phyloP scores from a whole-genome alignment of 2,888 invertebrate species.

The Tipula confusa region DNA sequence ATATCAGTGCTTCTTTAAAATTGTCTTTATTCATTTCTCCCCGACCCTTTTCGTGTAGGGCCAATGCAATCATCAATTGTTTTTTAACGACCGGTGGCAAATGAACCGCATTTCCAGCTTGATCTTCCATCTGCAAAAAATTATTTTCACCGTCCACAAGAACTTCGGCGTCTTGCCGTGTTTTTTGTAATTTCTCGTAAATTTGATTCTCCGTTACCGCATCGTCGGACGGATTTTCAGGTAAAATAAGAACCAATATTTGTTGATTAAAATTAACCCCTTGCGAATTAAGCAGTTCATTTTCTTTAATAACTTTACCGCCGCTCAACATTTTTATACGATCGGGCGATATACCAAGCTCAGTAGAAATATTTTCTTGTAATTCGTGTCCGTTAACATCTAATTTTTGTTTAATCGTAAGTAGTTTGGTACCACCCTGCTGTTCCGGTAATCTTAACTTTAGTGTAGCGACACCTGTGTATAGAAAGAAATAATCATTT shows the following conservation, averaged over 20 bases:
- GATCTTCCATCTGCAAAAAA: slow-evolving; percentile 61
- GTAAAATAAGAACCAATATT: slow-evolving; percentile 60
- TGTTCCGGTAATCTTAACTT: slow-evolving; percentile 61
- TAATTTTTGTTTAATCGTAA: slow-evolving; percentile 57
- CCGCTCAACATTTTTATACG: slow-evolving; percentile 61
- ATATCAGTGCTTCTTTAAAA: slow-evolving; percentile 65
- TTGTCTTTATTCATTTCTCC: slow-evolving; percentile 61
- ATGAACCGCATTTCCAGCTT: slow-evolving; percentile 67
- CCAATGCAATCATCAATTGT: slow-evolving; percentile 69
- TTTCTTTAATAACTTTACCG: slow-evolving; percentile 60
- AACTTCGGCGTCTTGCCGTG: slow-evolving; percentile 55
- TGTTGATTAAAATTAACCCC: slow-evolving; percentile 65
- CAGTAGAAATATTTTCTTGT: slow-evolving; percentile 53
- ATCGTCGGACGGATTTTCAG: slow-evolving; percentile 48
- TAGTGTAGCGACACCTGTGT: slow-evolving; percentile 63
- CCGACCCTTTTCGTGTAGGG: slow-evolving; percentile 74
- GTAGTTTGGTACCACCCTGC: slow-evolving; percentile 51
- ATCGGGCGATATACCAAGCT: slow-evolving; percentile 43
- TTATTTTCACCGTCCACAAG: slow-evolving; percentile 53
- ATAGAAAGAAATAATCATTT: background rate
- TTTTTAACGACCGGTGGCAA: slow-evolving; percentile 66
- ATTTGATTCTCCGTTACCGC: slow-evolving; percentile 52
- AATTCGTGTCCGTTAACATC: slow-evolving; percentile 55
- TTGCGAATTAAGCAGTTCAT: slow-evolving; percentile 54
- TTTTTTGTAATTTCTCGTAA: slow-evolving; percentile 55